Conservation (phyloP, 2,797 vertebrate genomes). For the Neostethus bicornis region DNA sequence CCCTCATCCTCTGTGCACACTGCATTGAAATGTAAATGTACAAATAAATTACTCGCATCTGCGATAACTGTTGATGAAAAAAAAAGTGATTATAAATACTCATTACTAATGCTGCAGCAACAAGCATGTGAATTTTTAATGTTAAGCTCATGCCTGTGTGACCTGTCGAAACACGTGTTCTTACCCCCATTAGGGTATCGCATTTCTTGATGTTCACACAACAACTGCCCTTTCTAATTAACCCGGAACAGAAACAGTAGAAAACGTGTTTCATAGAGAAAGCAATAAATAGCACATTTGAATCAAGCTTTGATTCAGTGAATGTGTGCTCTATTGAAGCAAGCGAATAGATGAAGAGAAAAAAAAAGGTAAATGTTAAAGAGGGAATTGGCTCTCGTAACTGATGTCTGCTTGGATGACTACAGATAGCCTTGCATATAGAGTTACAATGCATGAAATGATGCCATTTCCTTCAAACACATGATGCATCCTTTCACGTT, state of each 20-base stretch:
- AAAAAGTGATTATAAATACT: conserved; percentile 7
- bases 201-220: conserved; percentile 28
- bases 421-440: conserved; percentile 36
- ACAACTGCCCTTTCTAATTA: conserved; percentile 19
- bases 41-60: conserved; percentile 12
- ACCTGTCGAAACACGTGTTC: conserved; percentile 38
- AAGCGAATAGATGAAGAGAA: conserved; percentile 53
- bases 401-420: conserved; percentile 44
- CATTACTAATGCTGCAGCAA: background rate
- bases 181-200: conserved; percentile 19
- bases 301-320: conserved; percentile 32
- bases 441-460: conserved; percentile 58
- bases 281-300: conserved; percentile 56
- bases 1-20: background rate
- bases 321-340: conserved; percentile 42
- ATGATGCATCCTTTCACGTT: conserved; percentile 2
- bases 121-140: conserved; percentile 24
- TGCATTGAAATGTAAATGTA: conserved; percentile 10
- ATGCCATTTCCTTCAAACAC: conserved; percentile 26
- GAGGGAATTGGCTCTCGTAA: conserved; percentile 36
- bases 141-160: conserved; percentile 15
- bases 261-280: conserved; percentile 63
- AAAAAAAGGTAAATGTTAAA: conserved; percentile 33
- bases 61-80: background rate
- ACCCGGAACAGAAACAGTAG: conserved; percentile 39